Conservation (phyloP, 2,113 vertebrate species). For the Nibea albiflora region DNA sequence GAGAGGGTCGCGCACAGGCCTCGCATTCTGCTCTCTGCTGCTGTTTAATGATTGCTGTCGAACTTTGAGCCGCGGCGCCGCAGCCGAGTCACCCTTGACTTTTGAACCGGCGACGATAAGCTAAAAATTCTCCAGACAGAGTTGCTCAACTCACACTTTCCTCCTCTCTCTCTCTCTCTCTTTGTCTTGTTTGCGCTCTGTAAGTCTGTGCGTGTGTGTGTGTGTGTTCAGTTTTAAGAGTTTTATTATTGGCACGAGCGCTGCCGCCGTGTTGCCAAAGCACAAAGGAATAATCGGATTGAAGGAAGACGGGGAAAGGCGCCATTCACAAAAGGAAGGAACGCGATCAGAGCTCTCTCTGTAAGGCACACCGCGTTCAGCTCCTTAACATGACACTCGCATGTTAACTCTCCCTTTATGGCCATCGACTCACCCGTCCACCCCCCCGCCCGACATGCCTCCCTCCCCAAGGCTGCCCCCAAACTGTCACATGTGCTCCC, state of each 20-base stretch:
- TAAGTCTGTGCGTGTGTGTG: not conserved
- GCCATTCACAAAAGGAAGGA: constrained; percentile 19
- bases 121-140: constrained; percentile 46
- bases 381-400: constrained; percentile 54
- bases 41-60: constrained; percentile 78
- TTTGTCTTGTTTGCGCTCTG: not conserved
- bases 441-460: constrained; percentile 14
- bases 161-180: not conserved
- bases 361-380: not conserved
- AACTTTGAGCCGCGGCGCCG: constrained; percentile 77
- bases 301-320: not conserved
- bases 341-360: not conserved
- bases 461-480: constrained; percentile 74
- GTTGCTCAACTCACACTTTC: constrained; percentile 62
- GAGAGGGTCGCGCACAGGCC: not conserved
- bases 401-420: constrained; percentile 69
- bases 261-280: constrained; percentile 12
- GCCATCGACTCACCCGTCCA: constrained; percentile 41
- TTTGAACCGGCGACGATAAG: constrained; percentile 80
- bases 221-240: constrained; percentile 12
- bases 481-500: constrained; percentile 80
- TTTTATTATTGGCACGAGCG: constrained; percentile 33
- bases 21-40: not conserved
- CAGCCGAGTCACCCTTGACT: constrained; percentile 68
- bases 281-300: constrained; percentile 9